Evolutionary conservation across 2,113 vertebrate genomes (phyloP), one percentile per base, ranked within the genome.

Genomic region (Acanthisitta chloris): DNA sequence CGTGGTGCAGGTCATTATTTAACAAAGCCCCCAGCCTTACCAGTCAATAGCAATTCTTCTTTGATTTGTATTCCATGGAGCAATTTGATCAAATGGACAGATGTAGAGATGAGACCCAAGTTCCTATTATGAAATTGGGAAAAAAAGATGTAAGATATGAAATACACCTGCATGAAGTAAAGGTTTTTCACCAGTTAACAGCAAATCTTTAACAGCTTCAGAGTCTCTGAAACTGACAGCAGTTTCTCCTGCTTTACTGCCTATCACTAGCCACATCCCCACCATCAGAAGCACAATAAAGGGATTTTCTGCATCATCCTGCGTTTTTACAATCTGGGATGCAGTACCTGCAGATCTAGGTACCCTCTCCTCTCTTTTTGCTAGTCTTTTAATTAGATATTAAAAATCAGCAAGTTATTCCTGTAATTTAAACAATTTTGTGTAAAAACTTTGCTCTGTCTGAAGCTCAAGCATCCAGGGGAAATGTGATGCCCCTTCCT

Each of bases 61-160:
- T 97, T 96, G 57, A 72, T 76, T 52, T 96, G 86, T 40, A 98
- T 92, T 42, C 97, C 96, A 71, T 98, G 97, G 69, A 98, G 97
- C 55, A 98, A 94, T 61, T 97, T 87, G 78, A 98, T 95, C 92
- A 98, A 83, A 55, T 87, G 90, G 58, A 98, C 95, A 25, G 98
- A 97, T 3, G 91, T 42, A 3, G 96, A 88, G 45, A 98, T 97
- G 12, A 98, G 88, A 88, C 97, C 97, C 97, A 98, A 84, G 72
- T 88, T 97, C 91, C 98, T 98, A 59, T 55, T n/a, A 49, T 83
- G 57, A 48, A 66, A 92, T 71, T 36, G 36, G 29, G 49, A 18
- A 34, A 72, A 54, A 46, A 89, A 42, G n/a, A 21, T 20, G 70
- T 1, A 65, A 3, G 2, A 69, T 45, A 66, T 18, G 19, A 74